Conservation (phyloP, 1,140 invertebrate species). For the Belonocnema kinseyi region DNA sequence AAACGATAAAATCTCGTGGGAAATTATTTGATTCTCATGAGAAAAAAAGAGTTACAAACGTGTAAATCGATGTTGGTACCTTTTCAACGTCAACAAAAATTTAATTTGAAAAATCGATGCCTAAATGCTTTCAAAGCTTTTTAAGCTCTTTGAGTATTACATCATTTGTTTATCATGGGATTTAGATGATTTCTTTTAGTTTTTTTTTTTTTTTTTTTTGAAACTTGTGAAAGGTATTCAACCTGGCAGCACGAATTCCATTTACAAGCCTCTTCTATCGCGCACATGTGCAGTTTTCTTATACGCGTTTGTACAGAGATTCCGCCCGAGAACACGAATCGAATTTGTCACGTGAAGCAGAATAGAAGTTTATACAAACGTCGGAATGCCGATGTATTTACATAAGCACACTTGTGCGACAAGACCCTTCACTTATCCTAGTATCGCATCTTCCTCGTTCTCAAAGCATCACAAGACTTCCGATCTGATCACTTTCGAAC, state of each 20-base stretch:
- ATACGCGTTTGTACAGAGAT: constrained; percentile 18
- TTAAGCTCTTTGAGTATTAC: constrained; percentile 7
- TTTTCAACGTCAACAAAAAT: background rate
- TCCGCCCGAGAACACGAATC: constrained; percentile 18
- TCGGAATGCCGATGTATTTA: constrained; percentile 28
- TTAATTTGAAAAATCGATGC: background rate
- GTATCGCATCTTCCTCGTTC: constrained; percentile 19
- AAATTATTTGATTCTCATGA: background rate
- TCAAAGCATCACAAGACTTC: constrained; percentile 16
- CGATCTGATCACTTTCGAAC: constrained; percentile 19
- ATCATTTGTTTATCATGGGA: background rate
- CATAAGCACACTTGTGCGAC: constrained; percentile 25
- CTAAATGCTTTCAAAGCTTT: background rate
- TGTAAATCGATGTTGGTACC: background rate
- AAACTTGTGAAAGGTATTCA: constrained; percentile 1
- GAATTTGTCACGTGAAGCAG: constrained; percentile 30
- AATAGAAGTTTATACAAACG: constrained; percentile 30
- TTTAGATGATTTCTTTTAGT: background rate
- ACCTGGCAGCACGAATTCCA: constrained; percentile 11
- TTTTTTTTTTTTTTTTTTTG: background rate
- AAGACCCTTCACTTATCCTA: constrained; percentile 29
- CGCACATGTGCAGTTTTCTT: constrained; percentile 4
- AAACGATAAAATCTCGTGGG: background rate
- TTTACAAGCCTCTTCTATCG: constrained; percentile 21
- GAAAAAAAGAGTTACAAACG: background rate